Conservation (phyloP, 2,888 invertebrate genomes). For the Meliscaeva auricollis region DNA sequence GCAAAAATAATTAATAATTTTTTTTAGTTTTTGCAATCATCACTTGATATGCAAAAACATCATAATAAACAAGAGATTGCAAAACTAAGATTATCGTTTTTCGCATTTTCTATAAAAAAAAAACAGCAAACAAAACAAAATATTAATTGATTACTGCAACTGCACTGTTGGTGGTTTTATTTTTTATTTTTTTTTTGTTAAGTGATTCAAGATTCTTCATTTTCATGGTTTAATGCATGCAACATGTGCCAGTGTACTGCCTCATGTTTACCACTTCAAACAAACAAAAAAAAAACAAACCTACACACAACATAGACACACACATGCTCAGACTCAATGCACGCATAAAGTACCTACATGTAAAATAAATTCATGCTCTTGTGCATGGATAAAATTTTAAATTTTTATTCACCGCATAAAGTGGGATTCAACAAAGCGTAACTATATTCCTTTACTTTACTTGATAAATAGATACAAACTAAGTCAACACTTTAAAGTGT, state of each 20-base stretch:
- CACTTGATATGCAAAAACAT: too few species aligned
- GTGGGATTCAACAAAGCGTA: constrained; percentile 35
- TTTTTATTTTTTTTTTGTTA: neutral
- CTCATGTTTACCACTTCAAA: constrained; percentile 52
- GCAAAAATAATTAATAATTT: too few species aligned
- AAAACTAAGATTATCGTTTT: neutral
- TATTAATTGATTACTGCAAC: constrained; percentile 5
- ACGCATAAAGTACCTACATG: constrained; percentile 51
- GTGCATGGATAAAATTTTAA: constrained; percentile 60
- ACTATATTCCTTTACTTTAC: constrained; percentile 34
- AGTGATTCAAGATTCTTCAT: constrained; percentile 23
- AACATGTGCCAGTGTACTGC: constrained; percentile 60
- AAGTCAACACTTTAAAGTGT: constrained; percentile 60
- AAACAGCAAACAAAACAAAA: neutral
- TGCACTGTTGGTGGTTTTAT: neutral
- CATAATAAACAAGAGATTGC: neutral
- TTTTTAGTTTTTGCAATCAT: too few species aligned
- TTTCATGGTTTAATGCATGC: constrained; percentile 62
- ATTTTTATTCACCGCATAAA: constrained; percentile 52
- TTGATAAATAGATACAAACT: constrained; percentile 36
- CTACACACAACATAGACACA: too few species aligned
- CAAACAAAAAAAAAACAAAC: neutral
- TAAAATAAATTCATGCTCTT: constrained; percentile 35
- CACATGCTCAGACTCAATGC: too few species aligned
- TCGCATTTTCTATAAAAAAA: neutral